phyloP scores from a whole-genome alignment of 2,797 vertebrate genomes.

The Heteromormyrus szaboi region DNA sequence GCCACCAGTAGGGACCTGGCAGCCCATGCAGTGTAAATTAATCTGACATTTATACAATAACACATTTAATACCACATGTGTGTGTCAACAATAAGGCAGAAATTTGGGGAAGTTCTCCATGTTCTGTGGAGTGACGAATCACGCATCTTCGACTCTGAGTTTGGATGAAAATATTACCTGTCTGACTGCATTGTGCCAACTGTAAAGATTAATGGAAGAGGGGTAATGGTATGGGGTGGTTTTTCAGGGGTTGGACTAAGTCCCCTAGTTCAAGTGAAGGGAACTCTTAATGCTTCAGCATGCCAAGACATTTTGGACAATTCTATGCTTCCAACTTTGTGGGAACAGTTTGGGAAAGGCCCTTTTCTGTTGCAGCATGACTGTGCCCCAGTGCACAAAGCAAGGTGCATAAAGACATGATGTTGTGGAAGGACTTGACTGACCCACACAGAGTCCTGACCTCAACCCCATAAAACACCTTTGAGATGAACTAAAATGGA shows the following conservation, averaged over 20 bases:
- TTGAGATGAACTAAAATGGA: background rate
- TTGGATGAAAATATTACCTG: no score
- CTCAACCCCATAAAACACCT: background rate
- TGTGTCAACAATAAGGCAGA: background rate
- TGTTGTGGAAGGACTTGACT: background rate
- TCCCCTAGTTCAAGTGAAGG: no score
- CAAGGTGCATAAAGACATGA: no score
- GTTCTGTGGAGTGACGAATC: no score
- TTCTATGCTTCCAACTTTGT: background rate
- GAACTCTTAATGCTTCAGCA: background rate
- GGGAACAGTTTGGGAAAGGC: background rate
- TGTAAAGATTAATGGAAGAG: no score
- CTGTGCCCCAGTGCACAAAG: no score
- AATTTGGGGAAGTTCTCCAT: background rate
- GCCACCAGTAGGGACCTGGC: slow-evolving; percentile 39
- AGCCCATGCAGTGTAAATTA: slow-evolving; percentile 30
- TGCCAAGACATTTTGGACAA: background rate
- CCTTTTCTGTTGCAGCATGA: background rate
- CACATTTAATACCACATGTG: background rate
- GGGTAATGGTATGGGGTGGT: no score
- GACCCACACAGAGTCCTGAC: background rate
- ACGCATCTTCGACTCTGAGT: no score
- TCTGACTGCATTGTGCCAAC: no score
- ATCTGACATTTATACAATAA: background rate
- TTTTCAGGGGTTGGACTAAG: no score